phyloP scores from a whole-genome alignment of 2,113 vertebrate genomes.

The Mormoops blainvillei region DNA sequence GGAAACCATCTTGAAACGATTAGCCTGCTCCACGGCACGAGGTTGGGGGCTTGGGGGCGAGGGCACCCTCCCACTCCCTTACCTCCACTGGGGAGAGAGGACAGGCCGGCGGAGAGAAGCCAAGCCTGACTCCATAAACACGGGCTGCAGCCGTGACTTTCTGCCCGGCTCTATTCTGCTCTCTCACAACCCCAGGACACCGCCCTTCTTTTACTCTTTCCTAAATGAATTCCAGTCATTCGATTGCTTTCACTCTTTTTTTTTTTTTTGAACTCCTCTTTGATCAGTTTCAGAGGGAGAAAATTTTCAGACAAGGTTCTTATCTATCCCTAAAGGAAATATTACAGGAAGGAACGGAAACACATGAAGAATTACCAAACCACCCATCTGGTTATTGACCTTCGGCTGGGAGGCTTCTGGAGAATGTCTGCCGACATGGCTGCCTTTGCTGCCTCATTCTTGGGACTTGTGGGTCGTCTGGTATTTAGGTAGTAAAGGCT shows the following conservation, averaged over 20 bases:
- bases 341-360: conserved; percentile 11
- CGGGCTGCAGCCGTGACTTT: conserved; percentile 14
- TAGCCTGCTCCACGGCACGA: conserved; percentile 35
- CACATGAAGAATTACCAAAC: not conserved
- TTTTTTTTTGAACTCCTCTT: not conserved
- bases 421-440: not conserved
- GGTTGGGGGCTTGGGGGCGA: conserved; percentile 41
- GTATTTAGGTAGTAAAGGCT: not conserved
- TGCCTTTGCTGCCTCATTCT: not conserved
- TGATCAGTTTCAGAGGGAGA: not conserved
- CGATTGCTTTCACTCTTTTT: not conserved
- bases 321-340: conserved; percentile 10
- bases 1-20: conserved; percentile 64
- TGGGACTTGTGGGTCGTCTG: not conserved
- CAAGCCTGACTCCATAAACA: conserved; percentile 48
- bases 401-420: conserved; percentile 16
- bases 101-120: conserved; percentile 42
- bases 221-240: conserved; percentile 37
- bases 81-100: conserved; percentile 53
- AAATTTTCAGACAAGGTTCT: not conserved
- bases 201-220: not conserved
- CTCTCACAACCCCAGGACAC: not conserved
- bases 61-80: conserved; percentile 44
- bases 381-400: conserved; percentile 30
- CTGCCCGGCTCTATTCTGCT: not conserved